Percentiles rank a stretch among this genome's conserved stretches.
Conservation (phyloP, 2,113 vertebrate species). For the Megaceryle maxima region DNA sequence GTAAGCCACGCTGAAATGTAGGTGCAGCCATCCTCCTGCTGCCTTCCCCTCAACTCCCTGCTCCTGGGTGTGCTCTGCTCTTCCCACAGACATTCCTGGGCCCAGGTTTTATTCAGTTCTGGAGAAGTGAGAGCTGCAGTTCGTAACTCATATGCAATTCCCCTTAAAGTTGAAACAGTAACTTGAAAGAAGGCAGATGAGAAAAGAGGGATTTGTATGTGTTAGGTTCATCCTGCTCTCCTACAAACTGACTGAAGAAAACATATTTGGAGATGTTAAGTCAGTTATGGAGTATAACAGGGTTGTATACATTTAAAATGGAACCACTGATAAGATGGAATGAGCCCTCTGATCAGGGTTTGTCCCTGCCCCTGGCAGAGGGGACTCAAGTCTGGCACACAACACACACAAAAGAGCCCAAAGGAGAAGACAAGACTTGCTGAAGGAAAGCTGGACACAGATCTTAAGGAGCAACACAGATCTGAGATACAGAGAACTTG, state of each 20-base stretch:
- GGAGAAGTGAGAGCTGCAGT: background rate
- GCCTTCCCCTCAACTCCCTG: background rate
- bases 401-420: background rate
- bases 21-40: background rate
- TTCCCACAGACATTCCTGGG: background rate
- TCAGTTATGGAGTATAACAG: background rate
- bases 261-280: background rate
- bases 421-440: background rate
- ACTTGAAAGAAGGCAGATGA: background rate
- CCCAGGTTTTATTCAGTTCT: background rate
- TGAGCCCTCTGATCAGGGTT: background rate
- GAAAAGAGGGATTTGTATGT: background rate
- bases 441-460: background rate
- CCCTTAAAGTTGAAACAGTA: background rate
- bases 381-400: accelerated
- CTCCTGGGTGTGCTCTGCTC: background rate
- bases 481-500: background rate
- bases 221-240: background rate
- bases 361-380: background rate
- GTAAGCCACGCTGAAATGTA: background rate
- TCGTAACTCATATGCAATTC: background rate
- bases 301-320: background rate
- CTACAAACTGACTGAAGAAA: background rate
- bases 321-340: background rate
- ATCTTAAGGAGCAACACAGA: background rate